These are phyloP conservation scores for Stratiolaelaps scimitus DNA, from an alignment of 1,140 invertebrate genomes.

Conservation along the genomic window DNA sequence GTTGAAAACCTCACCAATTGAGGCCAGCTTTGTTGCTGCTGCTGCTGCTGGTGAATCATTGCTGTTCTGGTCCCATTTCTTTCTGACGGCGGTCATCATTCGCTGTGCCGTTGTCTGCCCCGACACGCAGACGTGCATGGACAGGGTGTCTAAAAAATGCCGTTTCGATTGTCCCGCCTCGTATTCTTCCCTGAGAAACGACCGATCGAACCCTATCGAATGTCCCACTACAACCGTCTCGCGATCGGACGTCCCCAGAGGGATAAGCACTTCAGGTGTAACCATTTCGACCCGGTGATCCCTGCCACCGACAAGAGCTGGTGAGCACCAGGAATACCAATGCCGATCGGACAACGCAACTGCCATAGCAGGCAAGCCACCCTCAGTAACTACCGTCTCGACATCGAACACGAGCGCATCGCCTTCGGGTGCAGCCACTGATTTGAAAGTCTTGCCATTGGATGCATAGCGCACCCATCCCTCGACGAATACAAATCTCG, in stretches of 20 bases:
- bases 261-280: not conserved
- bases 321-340: constrained; percentile 71
- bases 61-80: constrained; percentile 30
- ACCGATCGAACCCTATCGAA: constrained; percentile 89
- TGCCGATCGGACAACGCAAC: constrained; percentile 66
- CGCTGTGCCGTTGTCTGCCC: constrained; percentile 90
- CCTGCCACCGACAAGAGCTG: constrained; percentile 41
- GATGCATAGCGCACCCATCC: constrained; percentile 76
- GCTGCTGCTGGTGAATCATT: constrained; percentile 33
- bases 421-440: constrained; percentile 50
- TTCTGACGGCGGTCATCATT: constrained; percentile 50
- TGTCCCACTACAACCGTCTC: constrained; percentile 71
- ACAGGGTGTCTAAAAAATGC: constrained; percentile 94
- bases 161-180: constrained; percentile 55
- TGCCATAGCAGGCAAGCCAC: constrained; percentile 72
- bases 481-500: constrained; percentile 54
- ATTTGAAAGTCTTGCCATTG: constrained; percentile 34
- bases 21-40: not conserved
- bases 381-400: constrained; percentile 74
- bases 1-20: not conserved
- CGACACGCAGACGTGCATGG: constrained; percentile 80
- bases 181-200: constrained; percentile 87
- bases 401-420: constrained; percentile 83
- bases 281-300: constrained; percentile 35
- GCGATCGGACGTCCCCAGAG: not conserved